phyloP scores from a whole-genome alignment of 1,140 invertebrate species.

The Nautilus pompilius region DNA sequence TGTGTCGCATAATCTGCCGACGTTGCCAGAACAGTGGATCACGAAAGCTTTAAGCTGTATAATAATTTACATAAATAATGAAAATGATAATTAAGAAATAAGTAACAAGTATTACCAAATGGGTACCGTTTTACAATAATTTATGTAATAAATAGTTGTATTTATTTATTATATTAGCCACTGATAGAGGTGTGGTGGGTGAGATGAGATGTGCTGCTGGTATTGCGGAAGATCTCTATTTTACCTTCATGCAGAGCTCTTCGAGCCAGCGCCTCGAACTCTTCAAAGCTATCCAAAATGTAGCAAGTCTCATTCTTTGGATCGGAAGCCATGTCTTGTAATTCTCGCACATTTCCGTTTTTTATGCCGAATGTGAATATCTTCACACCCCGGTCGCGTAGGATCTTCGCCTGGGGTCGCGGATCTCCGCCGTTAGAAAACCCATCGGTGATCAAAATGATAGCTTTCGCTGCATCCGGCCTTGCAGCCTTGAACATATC shows the following conservation, averaged over 20 bases:
- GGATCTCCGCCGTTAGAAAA: conserved; percentile 73
- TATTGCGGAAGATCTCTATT: too few species aligned
- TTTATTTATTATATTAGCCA: too few species aligned
- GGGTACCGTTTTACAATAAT: too few species aligned
- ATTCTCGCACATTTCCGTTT: conserved; percentile 67
- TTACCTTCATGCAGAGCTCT: conserved; percentile 69
- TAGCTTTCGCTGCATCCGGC: conserved; percentile 60
- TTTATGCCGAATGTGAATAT: conserved; percentile 71
- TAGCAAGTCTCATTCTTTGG: conserved; percentile 67
- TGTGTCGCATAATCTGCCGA: too few species aligned
- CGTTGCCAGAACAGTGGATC: too few species aligned
- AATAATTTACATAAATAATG: too few species aligned
- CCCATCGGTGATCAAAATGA: conserved; percentile 71
- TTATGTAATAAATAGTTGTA: too few species aligned
- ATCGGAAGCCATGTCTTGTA: conserved; percentile 66
- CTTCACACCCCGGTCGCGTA: conserved; percentile 58
- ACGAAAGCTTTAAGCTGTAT: too few species aligned
- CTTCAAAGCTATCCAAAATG: conserved; percentile 68
- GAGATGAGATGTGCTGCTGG: too few species aligned
- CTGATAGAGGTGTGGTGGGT: too few species aligned
- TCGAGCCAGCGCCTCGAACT: conserved; percentile 70
- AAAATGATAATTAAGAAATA: too few species aligned
- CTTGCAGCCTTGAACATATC: conserved; percentile 61
- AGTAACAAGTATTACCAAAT: too few species aligned
- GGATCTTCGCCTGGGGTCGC: conserved; percentile 59